phyloP scores from a whole-genome alignment of 1,140 invertebrate species.

The Drosophila sproati region DNA sequence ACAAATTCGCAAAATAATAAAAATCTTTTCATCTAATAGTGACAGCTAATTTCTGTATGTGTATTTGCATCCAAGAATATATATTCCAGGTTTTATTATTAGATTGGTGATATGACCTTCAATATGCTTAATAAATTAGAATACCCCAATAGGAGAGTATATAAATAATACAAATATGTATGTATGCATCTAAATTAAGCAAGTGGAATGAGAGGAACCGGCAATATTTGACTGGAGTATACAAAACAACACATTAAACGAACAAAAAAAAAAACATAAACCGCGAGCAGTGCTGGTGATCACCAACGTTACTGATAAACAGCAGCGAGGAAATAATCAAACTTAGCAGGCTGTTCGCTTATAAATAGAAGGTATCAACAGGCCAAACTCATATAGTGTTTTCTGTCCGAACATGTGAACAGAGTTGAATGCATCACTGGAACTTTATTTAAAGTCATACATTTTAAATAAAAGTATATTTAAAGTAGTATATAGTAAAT shows the following conservation, averaged over 20 bases:
- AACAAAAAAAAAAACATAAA: neutral
- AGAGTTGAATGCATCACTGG: slow-evolving; percentile 9
- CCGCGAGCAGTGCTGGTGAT: neutral
- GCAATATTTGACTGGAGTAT: slow-evolving; percentile 21
- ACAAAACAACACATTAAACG: slow-evolving; percentile 5
- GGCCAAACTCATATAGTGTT: slow-evolving; percentile 29
- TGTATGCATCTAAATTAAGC: slow-evolving; percentile 9
- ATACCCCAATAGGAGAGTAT: neutral
- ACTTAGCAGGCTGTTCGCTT: slow-evolving; percentile 37
- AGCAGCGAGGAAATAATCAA: slow-evolving; percentile 21
- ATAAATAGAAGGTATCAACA: slow-evolving; percentile 57
- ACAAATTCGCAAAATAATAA: too few species aligned
- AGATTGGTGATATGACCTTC: too few species aligned
- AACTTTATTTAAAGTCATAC: neutral
- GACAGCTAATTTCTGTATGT: too few species aligned
- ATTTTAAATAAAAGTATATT: too few species aligned
- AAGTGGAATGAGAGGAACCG: slow-evolving; percentile 41
- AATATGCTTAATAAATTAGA: neutral
- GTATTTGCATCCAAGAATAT: too few species aligned
- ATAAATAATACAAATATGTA: neutral
- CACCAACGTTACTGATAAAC: slow-evolving; percentile 28
- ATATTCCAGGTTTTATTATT: too few species aligned
- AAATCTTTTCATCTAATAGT: too few species aligned
- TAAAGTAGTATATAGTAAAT: too few species aligned
- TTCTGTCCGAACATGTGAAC: slow-evolving; percentile 39